Evolutionary conservation across 2,888 invertebrate species (phyloP).

Genomic region (Congeria kusceri): DNA sequence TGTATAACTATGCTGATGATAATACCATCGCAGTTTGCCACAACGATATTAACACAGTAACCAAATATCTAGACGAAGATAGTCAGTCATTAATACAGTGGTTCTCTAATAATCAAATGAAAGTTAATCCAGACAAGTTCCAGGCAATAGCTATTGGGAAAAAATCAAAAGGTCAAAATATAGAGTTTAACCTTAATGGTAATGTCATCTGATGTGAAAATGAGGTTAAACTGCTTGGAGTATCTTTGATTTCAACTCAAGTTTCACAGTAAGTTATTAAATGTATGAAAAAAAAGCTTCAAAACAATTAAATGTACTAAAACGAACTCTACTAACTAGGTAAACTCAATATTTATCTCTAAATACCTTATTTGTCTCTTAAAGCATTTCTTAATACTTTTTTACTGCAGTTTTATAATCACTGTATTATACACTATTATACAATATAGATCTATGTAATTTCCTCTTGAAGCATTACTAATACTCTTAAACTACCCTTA

Average conservation of each 20-base stretch:
- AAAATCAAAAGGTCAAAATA: slow-evolving; percentile 10
- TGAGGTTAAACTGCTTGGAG: slow-evolving; percentile 24
- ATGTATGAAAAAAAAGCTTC: slow-evolving; percentile 21
- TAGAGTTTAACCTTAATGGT: slow-evolving; percentile 11
- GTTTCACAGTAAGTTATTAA: slow-evolving; percentile 13
- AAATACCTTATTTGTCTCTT: too few species aligned
- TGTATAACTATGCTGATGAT: slow-evolving; percentile 39
- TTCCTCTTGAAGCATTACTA: too few species aligned
- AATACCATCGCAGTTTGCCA: slow-evolving; percentile 25
- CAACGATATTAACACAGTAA: background rate
- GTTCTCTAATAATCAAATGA: slow-evolving; percentile 32
- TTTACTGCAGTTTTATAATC: too few species aligned
- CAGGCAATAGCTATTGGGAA: slow-evolving; percentile 28
- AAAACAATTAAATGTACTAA: slow-evolving; percentile 16
- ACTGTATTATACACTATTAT: too few species aligned
- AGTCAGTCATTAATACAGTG: slow-evolving; percentile 24
- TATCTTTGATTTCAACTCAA: slow-evolving; percentile 19
- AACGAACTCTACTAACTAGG: slow-evolving; percentile 10
- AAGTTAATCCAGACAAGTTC: slow-evolving; percentile 36
- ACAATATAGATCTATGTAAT: too few species aligned
- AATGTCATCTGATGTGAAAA: slow-evolving; percentile 15
- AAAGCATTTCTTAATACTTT: too few species aligned
- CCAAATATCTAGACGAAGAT: slow-evolving; percentile 10
- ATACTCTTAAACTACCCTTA: too few species aligned
- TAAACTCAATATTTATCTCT: slow-evolving; percentile 23